These are phyloP conservation scores for Matsumyia berberina DNA, from an alignment of 2,888 invertebrate genomes.

Conservation along the genomic window DNA sequence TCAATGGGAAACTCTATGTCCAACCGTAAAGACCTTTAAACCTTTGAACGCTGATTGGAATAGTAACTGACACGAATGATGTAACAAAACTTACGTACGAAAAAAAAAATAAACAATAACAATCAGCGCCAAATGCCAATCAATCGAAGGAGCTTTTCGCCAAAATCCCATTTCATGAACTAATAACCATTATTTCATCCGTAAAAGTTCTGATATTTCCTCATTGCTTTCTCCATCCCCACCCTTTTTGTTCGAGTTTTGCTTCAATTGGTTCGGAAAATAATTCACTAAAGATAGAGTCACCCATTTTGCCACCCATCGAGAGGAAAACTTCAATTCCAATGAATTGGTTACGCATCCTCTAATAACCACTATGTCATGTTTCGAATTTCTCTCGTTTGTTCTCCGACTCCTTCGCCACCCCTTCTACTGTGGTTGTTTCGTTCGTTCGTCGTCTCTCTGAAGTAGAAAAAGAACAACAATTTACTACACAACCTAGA, in stretches of 20 bases:
- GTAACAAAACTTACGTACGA: too few species aligned
- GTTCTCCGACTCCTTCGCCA: background rate
- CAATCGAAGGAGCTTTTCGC: constrained; percentile 33
- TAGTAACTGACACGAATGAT: too few species aligned
- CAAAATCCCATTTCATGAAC: constrained; percentile 53
- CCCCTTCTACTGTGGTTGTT: background rate
- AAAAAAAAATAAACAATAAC: too few species aligned
- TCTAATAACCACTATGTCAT: constrained; percentile 14
- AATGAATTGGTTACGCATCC: constrained; percentile 50
- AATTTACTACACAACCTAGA: constrained; percentile 30
- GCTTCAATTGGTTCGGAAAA: constrained; percentile 44
- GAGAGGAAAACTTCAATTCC: constrained; percentile 28
- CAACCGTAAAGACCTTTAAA: too few species aligned
- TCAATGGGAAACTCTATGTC: too few species aligned
- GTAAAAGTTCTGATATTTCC: constrained; percentile 40
- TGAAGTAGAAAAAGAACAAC: constrained; percentile 6
- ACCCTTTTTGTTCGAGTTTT: background rate
- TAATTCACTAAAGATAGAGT: constrained; percentile 26
- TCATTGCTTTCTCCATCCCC: constrained; percentile 4
- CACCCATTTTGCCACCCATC: constrained; percentile 21
- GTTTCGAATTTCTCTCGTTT: background rate
- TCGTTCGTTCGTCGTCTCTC: background rate
- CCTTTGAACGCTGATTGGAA: too few species aligned
- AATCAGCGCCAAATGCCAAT: background rate
- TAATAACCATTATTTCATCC: constrained; percentile 55